A percentile compares a stretch with the other conserved stretches of the same genome.
Evolutionary conservation across 2,113 vertebrate species (phyloP).

Genomic region (Calonectris borealis): DNA sequence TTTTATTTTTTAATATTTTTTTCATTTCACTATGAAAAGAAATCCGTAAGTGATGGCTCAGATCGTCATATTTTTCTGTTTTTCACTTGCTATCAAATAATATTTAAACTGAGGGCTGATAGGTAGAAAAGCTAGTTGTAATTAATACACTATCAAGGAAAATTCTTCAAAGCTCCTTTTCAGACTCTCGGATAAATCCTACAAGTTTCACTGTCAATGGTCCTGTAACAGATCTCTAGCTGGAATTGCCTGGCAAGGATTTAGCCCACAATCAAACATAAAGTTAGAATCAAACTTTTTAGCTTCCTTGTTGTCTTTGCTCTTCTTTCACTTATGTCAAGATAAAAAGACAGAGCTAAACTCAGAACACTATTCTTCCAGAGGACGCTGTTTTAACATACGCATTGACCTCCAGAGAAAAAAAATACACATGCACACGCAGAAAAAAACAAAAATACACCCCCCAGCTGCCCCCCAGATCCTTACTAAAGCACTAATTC

Average conservation of each 20-base stretch:
- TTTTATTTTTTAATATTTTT: neutral
- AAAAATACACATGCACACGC: neutral
- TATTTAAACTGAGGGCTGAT: neutral
- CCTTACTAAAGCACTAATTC: slow-evolving; percentile 20
- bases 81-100: neutral
- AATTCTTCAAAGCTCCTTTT: neutral
- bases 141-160: neutral
- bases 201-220: neutral
- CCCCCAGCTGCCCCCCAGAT: neutral
- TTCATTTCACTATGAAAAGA: neutral
- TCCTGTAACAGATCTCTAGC: neutral
- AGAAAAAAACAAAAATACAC: neutral
- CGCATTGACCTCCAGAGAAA: neutral
- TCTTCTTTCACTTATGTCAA: neutral
- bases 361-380: neutral
- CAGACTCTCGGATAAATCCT: neutral
- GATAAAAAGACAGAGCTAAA: neutral
- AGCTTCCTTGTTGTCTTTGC: neutral
- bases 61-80: neutral
- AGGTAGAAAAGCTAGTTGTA: neutral
- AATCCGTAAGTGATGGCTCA: neutral
- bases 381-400: neutral
- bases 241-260: neutral
- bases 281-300: neutral
- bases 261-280: neutral